Evolutionary conservation across 2,113 vertebrate genomes (phyloP).

Genomic region (Tonatia bakeri): DNA sequence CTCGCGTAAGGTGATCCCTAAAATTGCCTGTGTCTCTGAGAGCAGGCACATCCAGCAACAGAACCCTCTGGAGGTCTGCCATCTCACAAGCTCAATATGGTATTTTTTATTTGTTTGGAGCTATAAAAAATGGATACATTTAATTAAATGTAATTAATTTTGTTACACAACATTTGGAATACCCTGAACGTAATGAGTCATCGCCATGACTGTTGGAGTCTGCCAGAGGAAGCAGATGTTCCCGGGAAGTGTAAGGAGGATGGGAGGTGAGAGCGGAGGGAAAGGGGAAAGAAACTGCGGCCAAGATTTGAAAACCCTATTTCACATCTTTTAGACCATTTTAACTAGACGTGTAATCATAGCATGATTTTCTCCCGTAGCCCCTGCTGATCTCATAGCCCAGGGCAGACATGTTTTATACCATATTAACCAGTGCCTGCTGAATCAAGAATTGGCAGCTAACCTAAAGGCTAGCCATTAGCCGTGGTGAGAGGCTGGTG

Average conservation of each 20-base stretch:
- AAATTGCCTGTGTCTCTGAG: slow-evolving; percentile 62
- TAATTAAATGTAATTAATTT: slow-evolving; percentile 81
- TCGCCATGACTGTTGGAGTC: slow-evolving; percentile 12
- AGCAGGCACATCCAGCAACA: slow-evolving; percentile 37
- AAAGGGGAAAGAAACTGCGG: neutral
- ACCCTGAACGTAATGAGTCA: slow-evolving; percentile 38
- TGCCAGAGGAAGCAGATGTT: slow-evolving; percentile 9
- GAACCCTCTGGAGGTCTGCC: slow-evolving; percentile 72
- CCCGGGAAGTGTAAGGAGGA: neutral
- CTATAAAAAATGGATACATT: slow-evolving; percentile 77
- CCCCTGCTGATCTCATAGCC: neutral
- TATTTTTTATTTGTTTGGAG: slow-evolving; percentile 70
- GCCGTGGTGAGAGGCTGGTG: neutral
- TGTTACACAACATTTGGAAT: slow-evolving; percentile 68
- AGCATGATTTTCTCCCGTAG: neutral
- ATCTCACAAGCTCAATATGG: slow-evolving; percentile 69
- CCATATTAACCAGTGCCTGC: neutral
- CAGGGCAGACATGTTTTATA: neutral
- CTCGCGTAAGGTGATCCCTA: slow-evolving; percentile 68
- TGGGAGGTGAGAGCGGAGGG: neutral
- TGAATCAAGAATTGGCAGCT: neutral
- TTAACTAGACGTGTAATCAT: neutral
- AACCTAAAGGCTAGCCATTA: neutral
- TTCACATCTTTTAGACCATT: neutral
- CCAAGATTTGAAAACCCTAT: neutral